Evolutionary conservation across 1,140 invertebrate species (phyloP), one percentile per base, ranked within the genome.

Genomic region (Caenorhabditis remanei): DNA sequence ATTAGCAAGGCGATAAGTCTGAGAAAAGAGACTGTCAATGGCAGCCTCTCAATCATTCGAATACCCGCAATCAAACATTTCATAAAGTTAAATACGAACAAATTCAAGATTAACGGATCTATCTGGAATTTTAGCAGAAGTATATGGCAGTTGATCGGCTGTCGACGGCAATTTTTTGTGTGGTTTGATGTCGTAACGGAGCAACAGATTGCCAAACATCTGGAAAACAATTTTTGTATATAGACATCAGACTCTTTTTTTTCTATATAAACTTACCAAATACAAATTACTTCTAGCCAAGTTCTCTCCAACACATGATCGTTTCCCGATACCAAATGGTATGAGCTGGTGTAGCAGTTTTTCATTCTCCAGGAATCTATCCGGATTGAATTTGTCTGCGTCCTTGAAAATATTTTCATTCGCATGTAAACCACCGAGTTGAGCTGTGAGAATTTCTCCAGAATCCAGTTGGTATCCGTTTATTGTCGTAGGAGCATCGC

Each of bases 301-400:
- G 21, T 67, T 46, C 61, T 89, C 88, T 40, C 88, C 88, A 19
- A 89, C 46, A 53, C 88, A 89, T 2, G 50, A 40, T 43, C 88
- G 82, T 82, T 89, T 89, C 50, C 88, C 88, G n/a, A 89, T 48
- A 56, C 88, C 88, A 75, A 89, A 89, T 11, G 88, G 86, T 13
- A 89, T 84, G n/a, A 89, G 16, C 32, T 88, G 85, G n/a, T 88
- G 41, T 16, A 88, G 16, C 46, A 84, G 82, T 83, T 87, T 61
- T 13, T 11, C 43, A 48, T 84, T 85, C 46, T 84, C 75, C 32
- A 88, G 61, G 55, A 88, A 88, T n/a, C 87, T n/a, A 7, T 87
- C 85, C 53, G 87, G 87, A 82, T 88, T 7, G 79, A 88, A 88
- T 56, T 88, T 50, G 4, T 21, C 19, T 4, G 71, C 11, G 8